phyloP scores from a whole-genome alignment of 2,113 vertebrate genomes.

The Alethe castanea region DNA sequence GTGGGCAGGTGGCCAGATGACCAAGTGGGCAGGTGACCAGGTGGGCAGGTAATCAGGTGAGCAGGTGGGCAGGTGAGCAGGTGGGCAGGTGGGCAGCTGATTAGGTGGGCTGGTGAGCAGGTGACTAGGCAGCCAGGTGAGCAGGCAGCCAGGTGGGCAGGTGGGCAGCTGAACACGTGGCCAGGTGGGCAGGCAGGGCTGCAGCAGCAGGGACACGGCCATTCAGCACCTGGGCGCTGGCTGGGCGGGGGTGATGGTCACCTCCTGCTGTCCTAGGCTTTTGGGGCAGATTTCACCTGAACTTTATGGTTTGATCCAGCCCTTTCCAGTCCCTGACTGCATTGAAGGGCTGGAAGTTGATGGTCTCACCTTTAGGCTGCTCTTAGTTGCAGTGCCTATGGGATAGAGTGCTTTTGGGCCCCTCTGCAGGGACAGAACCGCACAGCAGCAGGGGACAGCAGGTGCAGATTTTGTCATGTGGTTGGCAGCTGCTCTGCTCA shows the following conservation, averaged over 20 bases:
- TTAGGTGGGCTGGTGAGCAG: too few relatives aligned
- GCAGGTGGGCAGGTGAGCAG: too few relatives aligned
- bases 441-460: neutral
- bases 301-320: accelerated
- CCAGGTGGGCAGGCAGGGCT: neutral
- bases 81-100: too few relatives aligned
- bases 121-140: neutral
- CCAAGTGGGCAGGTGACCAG: too few relatives aligned
- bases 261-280: neutral
- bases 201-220: accelerated
- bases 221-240: accelerated
- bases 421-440: accelerated
- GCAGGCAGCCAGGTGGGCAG: too few relatives aligned
- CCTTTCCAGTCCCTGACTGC: too few relatives aligned
- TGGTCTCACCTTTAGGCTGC: neutral
- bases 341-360: neutral
- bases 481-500: neutral
- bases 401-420: neutral
- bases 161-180: too few relatives aligned
- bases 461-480: accelerated
- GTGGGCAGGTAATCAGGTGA: too few relatives aligned
- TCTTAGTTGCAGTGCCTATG: accelerated
- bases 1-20: too few relatives aligned
- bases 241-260: accelerated
- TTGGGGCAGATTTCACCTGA: neutral